These are phyloP conservation scores for Synergus japonicus DNA, from an alignment of 2,888 invertebrate species.

Conservation along the genomic window DNA sequence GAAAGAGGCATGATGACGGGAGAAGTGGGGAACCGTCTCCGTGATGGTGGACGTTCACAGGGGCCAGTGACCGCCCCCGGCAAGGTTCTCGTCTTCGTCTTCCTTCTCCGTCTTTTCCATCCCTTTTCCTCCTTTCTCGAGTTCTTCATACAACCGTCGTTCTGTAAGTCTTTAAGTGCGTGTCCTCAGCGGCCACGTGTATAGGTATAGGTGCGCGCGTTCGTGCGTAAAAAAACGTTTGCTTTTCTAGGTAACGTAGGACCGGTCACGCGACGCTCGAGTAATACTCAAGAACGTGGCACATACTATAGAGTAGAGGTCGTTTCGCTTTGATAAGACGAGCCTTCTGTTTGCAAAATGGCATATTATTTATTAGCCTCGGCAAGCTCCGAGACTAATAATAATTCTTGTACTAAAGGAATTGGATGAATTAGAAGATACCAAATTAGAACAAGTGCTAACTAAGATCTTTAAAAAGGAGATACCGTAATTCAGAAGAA, in stretches of 20 bases:
- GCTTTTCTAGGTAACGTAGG: constrained; percentile 45
- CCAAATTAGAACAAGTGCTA: neutral
- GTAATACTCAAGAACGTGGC: constrained; percentile 23
- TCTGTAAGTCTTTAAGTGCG: constrained; percentile 42
- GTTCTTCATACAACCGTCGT: constrained; percentile 24
- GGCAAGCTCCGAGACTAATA: neutral
- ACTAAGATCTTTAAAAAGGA: constrained; percentile 4
- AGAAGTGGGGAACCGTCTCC: constrained; percentile 25
- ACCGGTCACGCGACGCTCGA: constrained; percentile 36
- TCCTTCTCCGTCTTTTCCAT: constrained; percentile 49
- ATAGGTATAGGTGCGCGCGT: constrained; percentile 21
- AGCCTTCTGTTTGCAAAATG: neutral
- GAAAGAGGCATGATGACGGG: neutral
- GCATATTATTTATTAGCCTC: neutral
- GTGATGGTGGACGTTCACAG: constrained; percentile 52
- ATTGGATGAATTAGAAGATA: neutral
- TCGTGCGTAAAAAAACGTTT: constrained; percentile 30
- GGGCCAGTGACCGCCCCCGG: constrained; percentile 77
- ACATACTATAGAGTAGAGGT: neutral
- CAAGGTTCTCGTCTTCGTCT: constrained; percentile 66
- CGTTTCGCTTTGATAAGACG: neutral
- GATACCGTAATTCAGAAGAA: constrained; percentile 24
- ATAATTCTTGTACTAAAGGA: neutral
- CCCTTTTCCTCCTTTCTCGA: constrained; percentile 37
- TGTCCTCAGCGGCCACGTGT: constrained; percentile 18